A percentile compares a stretch with the other conserved stretches of the same genome.
phyloP scores from a whole-genome alignment of 2,888 invertebrate species.

The Cephus pulcher region DNA sequence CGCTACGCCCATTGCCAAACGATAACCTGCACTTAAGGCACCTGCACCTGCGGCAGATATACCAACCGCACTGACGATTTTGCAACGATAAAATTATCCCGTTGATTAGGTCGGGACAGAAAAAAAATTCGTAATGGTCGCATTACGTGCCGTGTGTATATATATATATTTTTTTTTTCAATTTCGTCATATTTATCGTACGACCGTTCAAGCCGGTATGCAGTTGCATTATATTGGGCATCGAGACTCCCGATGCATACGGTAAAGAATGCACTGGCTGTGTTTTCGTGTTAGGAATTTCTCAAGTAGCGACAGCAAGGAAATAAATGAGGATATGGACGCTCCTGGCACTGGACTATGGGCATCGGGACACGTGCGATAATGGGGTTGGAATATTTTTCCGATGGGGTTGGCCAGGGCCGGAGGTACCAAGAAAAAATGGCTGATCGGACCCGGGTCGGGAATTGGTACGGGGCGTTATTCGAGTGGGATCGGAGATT shows the following conservation, averaged over 20 bases:
- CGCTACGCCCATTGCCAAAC: not conserved
- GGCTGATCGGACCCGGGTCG: not conserved
- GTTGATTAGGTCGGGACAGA: not conserved
- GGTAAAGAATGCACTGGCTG: not conserved
- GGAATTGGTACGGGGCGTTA: not conserved
- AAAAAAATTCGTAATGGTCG: not conserved
- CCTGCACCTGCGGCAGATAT: not conserved
- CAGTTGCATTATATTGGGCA: not conserved
- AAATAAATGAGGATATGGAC: not conserved
- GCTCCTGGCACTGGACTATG: not conserved
- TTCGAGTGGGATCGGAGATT: slow-evolving; percentile 15
- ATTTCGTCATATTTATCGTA: not conserved
- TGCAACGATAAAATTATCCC: not conserved
- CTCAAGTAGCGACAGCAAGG: not conserved
- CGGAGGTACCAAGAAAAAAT: not conserved
- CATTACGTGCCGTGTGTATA: not conserved
- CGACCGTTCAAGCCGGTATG: not conserved
- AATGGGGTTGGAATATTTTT: not conserved
- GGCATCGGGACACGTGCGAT: not conserved
- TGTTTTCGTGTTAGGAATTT: not conserved
- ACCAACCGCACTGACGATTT: not conserved
- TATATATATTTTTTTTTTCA: too few species aligned
- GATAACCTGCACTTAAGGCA: not conserved
- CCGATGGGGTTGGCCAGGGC: not conserved
- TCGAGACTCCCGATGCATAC: not conserved